A percentile compares a stretch with the other conserved stretches of the same genome.
Conservation (phyloP, 2,797 vertebrate genomes). For the Sibirionetta formosa region DNA sequence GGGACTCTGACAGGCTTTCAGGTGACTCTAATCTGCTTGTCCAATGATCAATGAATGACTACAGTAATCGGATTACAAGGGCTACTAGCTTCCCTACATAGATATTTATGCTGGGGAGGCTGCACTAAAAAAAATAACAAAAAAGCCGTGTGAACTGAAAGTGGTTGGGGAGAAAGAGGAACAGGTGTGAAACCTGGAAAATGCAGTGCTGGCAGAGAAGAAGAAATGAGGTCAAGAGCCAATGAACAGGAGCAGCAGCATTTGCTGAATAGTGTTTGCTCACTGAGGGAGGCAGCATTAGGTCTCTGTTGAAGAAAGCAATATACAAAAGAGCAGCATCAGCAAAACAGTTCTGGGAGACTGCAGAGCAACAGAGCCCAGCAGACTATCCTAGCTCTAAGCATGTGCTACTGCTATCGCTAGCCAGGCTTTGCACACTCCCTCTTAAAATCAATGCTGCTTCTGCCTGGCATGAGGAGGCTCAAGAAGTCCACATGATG, state of each 20-base stretch:
- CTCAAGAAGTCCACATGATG: not conserved
- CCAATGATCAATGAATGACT: constrained; percentile 52
- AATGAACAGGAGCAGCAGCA: not conserved
- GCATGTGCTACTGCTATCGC: not conserved
- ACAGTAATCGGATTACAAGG: constrained; percentile 73
- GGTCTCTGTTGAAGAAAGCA: not conserved
- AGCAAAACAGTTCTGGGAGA: not conserved
- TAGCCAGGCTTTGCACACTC: not conserved
- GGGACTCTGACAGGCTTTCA: constrained; percentile 42
- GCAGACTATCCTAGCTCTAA: not conserved
- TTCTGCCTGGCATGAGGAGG: not conserved
- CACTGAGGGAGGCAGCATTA: not conserved
- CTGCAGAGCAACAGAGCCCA: not conserved
- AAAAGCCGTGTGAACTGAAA: not conserved
- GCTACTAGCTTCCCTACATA: constrained; percentile 58
- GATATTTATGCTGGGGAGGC: constrained; percentile 25
- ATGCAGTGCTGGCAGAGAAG: not conserved
- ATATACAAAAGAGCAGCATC: not conserved
- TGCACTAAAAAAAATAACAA: not conserved
- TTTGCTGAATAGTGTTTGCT: not conserved
- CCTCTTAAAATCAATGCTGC: not conserved
- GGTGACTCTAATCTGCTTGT: constrained; percentile 69
- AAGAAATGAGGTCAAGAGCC: constrained; percentile 27
- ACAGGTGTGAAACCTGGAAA: constrained; percentile 27
- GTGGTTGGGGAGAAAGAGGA: not conserved